Base-by-base conservation (phyloP, 2,888 invertebrate species). In the Macrosiphum euphorbiae region DNA sequence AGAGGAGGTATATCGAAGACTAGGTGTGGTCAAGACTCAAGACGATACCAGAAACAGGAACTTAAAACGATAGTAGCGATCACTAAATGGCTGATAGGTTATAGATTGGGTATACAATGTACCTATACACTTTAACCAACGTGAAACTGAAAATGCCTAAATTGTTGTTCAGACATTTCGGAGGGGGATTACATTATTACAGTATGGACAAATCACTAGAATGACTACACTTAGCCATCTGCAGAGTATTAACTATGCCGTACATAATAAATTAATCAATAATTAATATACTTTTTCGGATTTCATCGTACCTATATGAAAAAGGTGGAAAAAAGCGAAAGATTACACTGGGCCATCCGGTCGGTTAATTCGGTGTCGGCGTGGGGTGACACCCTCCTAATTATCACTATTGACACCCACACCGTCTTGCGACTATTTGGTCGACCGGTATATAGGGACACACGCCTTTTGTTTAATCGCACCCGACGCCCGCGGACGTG, bases 331-430 rank as follows among this genome's bases (percentile, higher is more conserved):
- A 20, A 35, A 78, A 35, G 35, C 7, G 20, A 78, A 78, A 24
- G 35, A 20, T 78, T 41, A 78, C 35, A 35, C 35, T 35, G 20
- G 35, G 20, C n/a, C 67, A 3, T 67, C 67, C 67, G n/a, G 67
- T 67, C n/a, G n/a, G n/a, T n/a, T 11, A 67, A 13, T 16, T 35
- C 78, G 20, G 35, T 41, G 35, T 8, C 52, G 35, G 24, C 52
- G 52, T 52, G 88, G 88, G 88, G 88, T 52, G 52, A 52, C 24
- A 52, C 78, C 78, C 35, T 78, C 78, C 78, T 78, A 47, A 58
- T 88, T 58, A 58, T 88, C 88, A 41, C 55, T 55, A 88, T 88
- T 24, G 41, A 78, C 88, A 88, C 55, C 88, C 55, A 88, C 88
- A 55, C 35, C 13, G 26, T 5, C 35, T 2, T 35, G 78, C 35